Percentiles rank a stretch among this genome's conserved stretches.
These are phyloP conservation scores for Orthosia cruda DNA, from an alignment of 2,888 invertebrate genomes.

Conservation along the genomic window DNA sequence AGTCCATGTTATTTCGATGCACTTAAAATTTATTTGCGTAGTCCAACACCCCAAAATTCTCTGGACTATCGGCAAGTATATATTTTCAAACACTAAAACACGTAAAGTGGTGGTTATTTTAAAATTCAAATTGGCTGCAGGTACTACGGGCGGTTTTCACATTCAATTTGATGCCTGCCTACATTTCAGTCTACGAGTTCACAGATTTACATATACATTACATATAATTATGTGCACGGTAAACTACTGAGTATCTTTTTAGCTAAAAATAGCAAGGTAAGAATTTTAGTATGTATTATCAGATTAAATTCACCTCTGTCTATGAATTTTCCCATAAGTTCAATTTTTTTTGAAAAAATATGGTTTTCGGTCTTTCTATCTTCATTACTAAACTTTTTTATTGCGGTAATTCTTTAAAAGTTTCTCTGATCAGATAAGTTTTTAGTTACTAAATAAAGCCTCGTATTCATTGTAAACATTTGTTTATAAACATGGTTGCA, in stretches of 20 bases:
- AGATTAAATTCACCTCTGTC: not conserved
- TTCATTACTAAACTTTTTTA: too few relatives aligned
- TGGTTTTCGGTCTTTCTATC: too few relatives aligned
- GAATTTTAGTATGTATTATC: slow-evolving; percentile 2
- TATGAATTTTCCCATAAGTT: not conserved
- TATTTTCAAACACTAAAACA: slow-evolving; percentile 33
- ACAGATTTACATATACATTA: slow-evolving; percentile 80
- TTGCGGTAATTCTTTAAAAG: not conserved
- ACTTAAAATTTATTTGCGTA: not conserved
- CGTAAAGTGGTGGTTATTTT: slow-evolving; percentile 55
- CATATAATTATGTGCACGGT: slow-evolving; percentile 76
- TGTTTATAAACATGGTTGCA: too few relatives aligned
- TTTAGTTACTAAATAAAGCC: too few relatives aligned
- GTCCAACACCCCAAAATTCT: not conserved
- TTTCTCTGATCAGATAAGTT: not conserved
- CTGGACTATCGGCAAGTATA: not conserved
- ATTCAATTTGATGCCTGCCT: slow-evolving; percentile 74
- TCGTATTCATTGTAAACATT: too few relatives aligned
- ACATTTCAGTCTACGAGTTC: slow-evolving; percentile 68
- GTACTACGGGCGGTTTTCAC: slow-evolving; percentile 69
- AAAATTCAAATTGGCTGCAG: slow-evolving; percentile 71
- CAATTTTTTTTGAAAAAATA: too few relatives aligned
- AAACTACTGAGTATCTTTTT: slow-evolving; percentile 51
- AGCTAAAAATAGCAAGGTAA: slow-evolving; percentile 41
- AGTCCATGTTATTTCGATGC: too few relatives aligned